Evolutionary conservation across 2,888 invertebrate genomes (phyloP).

Genomic region (Nemotelus nigrinus): DNA sequence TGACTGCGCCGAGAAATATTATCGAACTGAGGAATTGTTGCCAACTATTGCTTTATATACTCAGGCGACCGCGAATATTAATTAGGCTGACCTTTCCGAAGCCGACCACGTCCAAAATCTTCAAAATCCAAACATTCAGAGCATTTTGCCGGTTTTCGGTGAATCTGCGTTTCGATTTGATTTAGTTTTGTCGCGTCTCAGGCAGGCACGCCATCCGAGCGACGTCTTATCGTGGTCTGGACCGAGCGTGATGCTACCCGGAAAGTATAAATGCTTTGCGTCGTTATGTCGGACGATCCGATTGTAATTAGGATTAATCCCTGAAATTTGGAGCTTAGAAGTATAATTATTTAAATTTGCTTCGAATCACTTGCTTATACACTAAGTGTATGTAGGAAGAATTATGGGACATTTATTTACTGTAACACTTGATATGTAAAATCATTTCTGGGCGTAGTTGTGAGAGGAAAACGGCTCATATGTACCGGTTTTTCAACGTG

Average conservation of each 20-base stretch:
- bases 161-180: slow-evolving; percentile 37
- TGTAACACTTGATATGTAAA: no score
- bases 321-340: no score
- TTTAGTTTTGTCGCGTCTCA: slow-evolving; percentile 33
- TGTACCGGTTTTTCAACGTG: slow-evolving; percentile 9
- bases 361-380: no score
- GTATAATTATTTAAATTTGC: no score
- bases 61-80: slow-evolving; percentile 46
- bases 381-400: no score
- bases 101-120: slow-evolving; percentile 20
- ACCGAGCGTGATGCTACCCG: no score
- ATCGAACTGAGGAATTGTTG: slow-evolving; percentile 48
- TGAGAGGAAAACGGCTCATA: slow-evolving; percentile 1
- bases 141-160: slow-evolving; percentile 41
- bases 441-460: neutral
- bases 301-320: no score
- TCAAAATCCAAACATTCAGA: slow-evolving; percentile 40
- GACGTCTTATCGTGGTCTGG: neutral
- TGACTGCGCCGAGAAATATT: slow-evolving; percentile 37
- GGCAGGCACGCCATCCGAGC: neutral
- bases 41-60: slow-evolving; percentile 46
- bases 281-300: no score
- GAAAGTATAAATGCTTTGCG: no score
- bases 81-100: slow-evolving; percentile 49
- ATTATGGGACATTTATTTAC: no score